Evolutionary conservation across 2,888 invertebrate genomes (phyloP).

Genomic region (Dusona sp.): DNA sequence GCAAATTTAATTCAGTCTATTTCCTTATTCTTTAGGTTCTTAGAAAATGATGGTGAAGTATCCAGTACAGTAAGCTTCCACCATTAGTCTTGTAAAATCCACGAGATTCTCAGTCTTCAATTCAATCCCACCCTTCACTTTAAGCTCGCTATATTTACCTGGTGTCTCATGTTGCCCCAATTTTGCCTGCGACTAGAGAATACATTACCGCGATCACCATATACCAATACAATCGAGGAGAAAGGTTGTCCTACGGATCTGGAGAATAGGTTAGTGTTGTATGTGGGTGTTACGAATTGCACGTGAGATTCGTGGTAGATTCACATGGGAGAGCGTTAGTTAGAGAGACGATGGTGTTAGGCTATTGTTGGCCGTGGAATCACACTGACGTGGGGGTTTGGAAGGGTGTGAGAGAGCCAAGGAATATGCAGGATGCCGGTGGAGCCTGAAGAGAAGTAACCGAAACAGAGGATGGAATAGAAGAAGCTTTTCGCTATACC

Average conservation of each 20-base stretch:
- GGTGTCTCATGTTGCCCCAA: neutral
- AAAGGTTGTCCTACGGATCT: conserved; percentile 40
- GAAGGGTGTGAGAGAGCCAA: conserved; percentile 43
- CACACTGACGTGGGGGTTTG: conserved; percentile 56
- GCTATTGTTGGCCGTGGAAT: conserved; percentile 47
- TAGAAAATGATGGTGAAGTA: neutral
- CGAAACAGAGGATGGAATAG: conserved; percentile 58
- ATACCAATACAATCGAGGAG: conserved; percentile 16
- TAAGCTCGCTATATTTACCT: neutral
- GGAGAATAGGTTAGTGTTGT: conserved; percentile 19
- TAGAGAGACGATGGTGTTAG: conserved; percentile 60
- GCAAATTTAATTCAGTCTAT: neutral
- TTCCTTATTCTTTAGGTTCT: neutral
- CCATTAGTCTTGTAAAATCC: neutral
- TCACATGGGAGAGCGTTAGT: conserved; percentile 52
- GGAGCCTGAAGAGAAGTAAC: conserved; percentile 62
- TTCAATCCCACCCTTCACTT: neutral
- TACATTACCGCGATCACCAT: conserved; percentile 4
- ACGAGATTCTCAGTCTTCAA: neutral
- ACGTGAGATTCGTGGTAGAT: conserved; percentile 48
- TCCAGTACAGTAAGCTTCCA: neutral
- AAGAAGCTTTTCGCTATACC: conserved; percentile 38
- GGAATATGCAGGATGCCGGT: conserved; percentile 48
- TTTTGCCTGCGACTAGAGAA: conserved; percentile 1
- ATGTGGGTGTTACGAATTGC: conserved; percentile 26